A percentile compares a stretch with the other conserved stretches of the same genome.
phyloP scores from a whole-genome alignment of 2,797 vertebrate species.

The Lepilemur septentrionalis region DNA sequence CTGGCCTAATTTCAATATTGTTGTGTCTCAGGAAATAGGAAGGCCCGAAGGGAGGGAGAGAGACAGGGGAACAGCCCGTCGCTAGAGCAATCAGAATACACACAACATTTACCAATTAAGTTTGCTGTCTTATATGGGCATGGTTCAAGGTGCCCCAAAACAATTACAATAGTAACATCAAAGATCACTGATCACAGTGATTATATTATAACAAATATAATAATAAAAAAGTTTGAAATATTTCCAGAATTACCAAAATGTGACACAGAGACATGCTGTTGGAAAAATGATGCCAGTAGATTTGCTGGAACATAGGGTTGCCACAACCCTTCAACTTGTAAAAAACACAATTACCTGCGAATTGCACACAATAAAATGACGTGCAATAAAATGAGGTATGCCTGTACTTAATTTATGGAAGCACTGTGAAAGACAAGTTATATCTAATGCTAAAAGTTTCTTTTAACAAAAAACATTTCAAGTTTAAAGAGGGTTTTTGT shows the following conservation, averaged over 20 bases:
- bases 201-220: not conserved
- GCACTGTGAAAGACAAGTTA: slow-evolving; percentile 27
- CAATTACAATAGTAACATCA: not conserved
- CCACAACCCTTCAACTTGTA: not conserved
- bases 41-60: not conserved
- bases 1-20: not conserved
- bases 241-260: not conserved
- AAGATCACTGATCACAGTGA: not conserved
- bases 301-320: not conserved
- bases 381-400: not conserved
- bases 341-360: not conserved
- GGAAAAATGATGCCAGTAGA: not conserved
- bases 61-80: not conserved
- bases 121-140: not conserved
- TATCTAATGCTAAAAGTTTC: not conserved
- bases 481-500: not conserved
- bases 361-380: not conserved
- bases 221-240: not conserved
- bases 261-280: not conserved
- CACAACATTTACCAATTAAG: not conserved
- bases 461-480: not conserved
- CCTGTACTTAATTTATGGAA: slow-evolving; percentile 8
- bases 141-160: not conserved
- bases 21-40: not conserved
- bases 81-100: not conserved